phyloP scores from a whole-genome alignment of 2,113 vertebrate species.

The Ammospiza nelsoni region DNA sequence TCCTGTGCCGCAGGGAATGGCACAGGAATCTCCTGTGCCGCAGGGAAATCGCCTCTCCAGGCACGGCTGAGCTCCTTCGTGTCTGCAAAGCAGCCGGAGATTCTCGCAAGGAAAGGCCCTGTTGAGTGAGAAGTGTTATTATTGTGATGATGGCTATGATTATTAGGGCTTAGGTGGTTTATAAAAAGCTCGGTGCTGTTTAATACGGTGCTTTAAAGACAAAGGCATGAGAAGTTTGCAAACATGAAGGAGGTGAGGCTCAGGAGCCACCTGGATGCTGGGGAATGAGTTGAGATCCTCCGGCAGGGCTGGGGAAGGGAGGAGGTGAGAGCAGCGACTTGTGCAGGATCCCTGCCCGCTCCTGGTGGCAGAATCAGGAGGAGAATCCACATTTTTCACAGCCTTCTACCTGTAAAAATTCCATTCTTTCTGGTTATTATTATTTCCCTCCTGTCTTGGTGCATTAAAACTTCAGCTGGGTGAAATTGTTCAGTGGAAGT shows the following conservation, averaged over 20 bases:
- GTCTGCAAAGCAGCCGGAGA: conserved; percentile 3
- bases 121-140: conserved; percentile 25
- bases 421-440: rapidly evolving
- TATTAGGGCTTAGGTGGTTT: conserved; percentile 20
- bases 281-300: not conserved
- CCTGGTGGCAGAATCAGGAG: not conserved
- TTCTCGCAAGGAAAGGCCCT: not conserved
- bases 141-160: not conserved
- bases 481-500: not conserved
- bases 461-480: not conserved
- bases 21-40: not conserved
- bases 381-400: not conserved
- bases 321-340: not conserved
- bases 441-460: rapidly evolving
- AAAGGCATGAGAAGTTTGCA: conserved; percentile 46
- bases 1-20: not conserved
- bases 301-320: not conserved
- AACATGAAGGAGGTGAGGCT: not conserved
- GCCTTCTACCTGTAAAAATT: not conserved
- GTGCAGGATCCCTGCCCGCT: not conserved
- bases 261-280: not conserved
- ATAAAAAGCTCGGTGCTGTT: not conserved
- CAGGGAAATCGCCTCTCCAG: not conserved
- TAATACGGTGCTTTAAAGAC: conserved; percentile 1
- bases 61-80: not conserved